phyloP scores from a whole-genome alignment of 2,797 vertebrate genomes.

The Cirrhinus mrigala region DNA sequence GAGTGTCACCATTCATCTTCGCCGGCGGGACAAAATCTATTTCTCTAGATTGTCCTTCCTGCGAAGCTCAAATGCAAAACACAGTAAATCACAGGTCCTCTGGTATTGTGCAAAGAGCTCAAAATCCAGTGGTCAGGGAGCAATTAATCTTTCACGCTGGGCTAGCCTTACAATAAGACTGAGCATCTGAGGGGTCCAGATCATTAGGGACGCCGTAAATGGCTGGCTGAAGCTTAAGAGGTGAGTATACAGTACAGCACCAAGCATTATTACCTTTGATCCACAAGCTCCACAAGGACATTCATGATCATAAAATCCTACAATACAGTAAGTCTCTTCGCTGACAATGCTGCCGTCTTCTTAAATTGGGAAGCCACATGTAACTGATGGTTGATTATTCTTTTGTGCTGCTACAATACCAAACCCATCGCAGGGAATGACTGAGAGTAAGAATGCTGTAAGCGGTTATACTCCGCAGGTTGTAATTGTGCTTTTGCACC shows the following conservation, averaged over 20 bases:
- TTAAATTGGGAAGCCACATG: background rate
- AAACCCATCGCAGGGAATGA: background rate
- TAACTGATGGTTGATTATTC: conserved; percentile 5
- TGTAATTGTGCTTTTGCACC: conserved; percentile 32
- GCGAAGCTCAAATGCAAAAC: conserved; percentile 50
- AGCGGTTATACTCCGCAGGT: background rate
- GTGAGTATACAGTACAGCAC: conserved; percentile 30
- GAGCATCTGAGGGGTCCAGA: conserved; percentile 30
- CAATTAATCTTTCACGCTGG: conserved; percentile 56
- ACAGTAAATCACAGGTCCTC: conserved; percentile 53
- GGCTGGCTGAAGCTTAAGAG: conserved; percentile 16
- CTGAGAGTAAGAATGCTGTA: conserved; percentile 9
- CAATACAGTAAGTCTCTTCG: background rate
- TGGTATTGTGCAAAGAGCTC: conserved; percentile 44
- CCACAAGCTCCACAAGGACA: conserved; percentile 27
- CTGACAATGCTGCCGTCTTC: background rate
- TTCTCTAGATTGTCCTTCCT: conserved; percentile 54
- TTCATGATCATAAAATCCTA: conserved; percentile 23
- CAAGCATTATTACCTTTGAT: conserved; percentile 45
- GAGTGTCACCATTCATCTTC: conserved; percentile 62
- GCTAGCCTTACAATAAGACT: conserved; percentile 45
- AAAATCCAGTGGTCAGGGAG: conserved; percentile 46
- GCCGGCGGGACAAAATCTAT: conserved; percentile 51
- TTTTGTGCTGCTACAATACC: conserved; percentile 10
- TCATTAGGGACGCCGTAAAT: conserved; percentile 41